A percentile compares a stretch with the other conserved stretches of the same genome.
Conservation (phyloP, 2,797 vertebrate genomes). For the Miichthys miiuy region DNA sequence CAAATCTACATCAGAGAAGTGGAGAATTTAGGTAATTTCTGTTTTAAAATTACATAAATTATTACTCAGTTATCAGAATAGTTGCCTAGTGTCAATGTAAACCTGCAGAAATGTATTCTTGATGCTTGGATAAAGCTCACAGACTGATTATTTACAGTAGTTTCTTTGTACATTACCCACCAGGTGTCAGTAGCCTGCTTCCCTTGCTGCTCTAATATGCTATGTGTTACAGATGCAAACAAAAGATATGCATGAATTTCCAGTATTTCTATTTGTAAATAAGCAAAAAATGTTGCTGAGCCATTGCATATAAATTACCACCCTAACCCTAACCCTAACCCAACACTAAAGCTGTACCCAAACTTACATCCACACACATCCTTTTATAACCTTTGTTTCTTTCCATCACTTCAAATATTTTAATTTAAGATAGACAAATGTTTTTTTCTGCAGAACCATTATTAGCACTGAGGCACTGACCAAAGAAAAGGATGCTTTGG, state of each 20-base stretch:
- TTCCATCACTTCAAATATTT: not conserved
- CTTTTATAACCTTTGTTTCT: not conserved
- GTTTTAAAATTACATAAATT: not conserved
- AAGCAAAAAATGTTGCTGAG: not conserved
- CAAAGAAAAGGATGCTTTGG: constrained; percentile 26
- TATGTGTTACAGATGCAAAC: constrained; percentile 36
- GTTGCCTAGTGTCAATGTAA: not conserved
- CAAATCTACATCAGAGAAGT: not conserved
- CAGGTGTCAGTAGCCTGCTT: constrained; percentile 72
- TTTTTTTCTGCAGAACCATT: constrained; percentile 13
- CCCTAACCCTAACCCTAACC: not conserved
- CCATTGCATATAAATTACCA: not conserved
- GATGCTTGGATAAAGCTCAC: not conserved
- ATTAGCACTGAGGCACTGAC: not conserved
- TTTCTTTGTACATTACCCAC: constrained; percentile 53
- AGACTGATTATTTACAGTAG: not conserved
- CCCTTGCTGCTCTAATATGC: not conserved
- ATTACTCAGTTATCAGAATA: not conserved
- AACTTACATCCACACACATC: not conserved
- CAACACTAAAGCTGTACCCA: constrained; percentile 4
- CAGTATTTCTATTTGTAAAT: not conserved
- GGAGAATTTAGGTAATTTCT: not conserved
- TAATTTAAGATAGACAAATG: not conserved
- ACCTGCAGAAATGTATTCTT: too few relatives aligned
- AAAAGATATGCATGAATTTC: constrained; percentile 27